Base-by-base conservation (phyloP, 2,113 vertebrate species). In the Etia nguti region DNA sequence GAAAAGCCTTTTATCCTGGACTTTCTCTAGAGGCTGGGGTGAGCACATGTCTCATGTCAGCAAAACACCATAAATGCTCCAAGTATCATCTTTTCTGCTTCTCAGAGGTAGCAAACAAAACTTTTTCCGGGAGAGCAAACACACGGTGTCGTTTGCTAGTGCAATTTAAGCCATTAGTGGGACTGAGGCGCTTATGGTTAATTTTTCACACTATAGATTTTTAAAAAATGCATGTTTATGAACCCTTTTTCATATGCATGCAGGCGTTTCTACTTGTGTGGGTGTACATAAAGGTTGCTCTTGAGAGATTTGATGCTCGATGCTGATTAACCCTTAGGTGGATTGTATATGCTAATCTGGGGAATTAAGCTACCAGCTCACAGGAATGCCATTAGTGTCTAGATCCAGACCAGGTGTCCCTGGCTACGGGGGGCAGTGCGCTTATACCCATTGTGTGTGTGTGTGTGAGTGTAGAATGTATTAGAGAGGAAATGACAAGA, bases 1-100 rank as follows among this genome's bases (percentile, higher is more conserved):
- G 88, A 92, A 94, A 95, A 95, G 92, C 94, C 91, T 84, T 96
- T 95, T 93, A 96, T 96, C 95, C 94, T 86, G 80, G 93, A 95
- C 95, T 96, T 94, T 95, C 90, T 95, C 92, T 85, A 46, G 88
- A 86, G 88, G 90, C 91, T 75, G 86, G 85, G 80, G 83, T 11
- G 50, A 93, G 87, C 93, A 92, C 93, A 93, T 92, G 88, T 90
- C 70, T 89, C 90, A 88, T 93, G 93, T 95, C 95, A 96, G 94
- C 94, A 94, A 93, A 94, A 93, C 81, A 68, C 79, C 86, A 55
- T 68, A 90, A 93, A 92, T 89, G 81, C 91, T 90, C 88, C 91
- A 93, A 95, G 93, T 91, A 84, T 87, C 88, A 81, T 91, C 81
- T 92, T 92, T 89, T 86, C 73, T 62, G 73, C 57, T 38, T 68